phyloP scores from a whole-genome alignment of 2,113 vertebrate genomes.

The Ahaetulla prasina region DNA sequence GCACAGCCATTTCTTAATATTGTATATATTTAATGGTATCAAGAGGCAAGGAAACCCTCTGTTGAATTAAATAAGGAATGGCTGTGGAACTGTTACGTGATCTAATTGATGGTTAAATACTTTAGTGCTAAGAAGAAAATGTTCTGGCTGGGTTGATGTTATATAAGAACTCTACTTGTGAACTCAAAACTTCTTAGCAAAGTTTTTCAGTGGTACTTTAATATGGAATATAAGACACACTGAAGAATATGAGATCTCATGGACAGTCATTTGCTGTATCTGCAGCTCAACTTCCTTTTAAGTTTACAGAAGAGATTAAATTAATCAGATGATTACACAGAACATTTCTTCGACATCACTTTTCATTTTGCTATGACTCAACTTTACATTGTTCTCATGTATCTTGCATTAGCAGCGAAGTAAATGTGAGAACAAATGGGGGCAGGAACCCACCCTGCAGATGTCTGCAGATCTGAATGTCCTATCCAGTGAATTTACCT shows the following conservation, averaged over 20 bases:
- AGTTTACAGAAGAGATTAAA: conserved; percentile 48
- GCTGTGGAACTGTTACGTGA: background rate
- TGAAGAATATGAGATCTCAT: conserved; percentile 4
- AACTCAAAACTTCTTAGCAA: conserved; percentile 22
- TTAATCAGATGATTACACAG: conserved; percentile 55
- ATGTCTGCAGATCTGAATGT: background rate
- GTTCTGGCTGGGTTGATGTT: background rate
- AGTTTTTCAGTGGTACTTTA: conserved; percentile 13
- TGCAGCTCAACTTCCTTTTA: conserved; percentile 39
- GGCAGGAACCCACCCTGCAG: background rate
- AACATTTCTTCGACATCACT: conserved; percentile 23
- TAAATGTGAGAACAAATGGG: background rate
- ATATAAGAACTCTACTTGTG: background rate
- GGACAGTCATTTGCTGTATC: conserved; percentile 29
- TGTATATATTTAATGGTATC: background rate
- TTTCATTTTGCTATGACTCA: conserved; percentile 44
- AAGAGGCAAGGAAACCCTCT: background rate
- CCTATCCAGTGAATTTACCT: background rate
- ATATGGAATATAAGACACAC: conserved; percentile 26
- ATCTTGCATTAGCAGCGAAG: background rate
- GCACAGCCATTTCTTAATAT: background rate
- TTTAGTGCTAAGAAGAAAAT: background rate
- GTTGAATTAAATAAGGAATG: background rate
- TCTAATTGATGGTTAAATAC: background rate
- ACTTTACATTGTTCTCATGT: conserved; percentile 21